A percentile compares a stretch with the other conserved stretches of the same genome.
Evolutionary conservation across 2,113 vertebrate genomes (phyloP).

Genomic region (Orcinus orca): DNA sequence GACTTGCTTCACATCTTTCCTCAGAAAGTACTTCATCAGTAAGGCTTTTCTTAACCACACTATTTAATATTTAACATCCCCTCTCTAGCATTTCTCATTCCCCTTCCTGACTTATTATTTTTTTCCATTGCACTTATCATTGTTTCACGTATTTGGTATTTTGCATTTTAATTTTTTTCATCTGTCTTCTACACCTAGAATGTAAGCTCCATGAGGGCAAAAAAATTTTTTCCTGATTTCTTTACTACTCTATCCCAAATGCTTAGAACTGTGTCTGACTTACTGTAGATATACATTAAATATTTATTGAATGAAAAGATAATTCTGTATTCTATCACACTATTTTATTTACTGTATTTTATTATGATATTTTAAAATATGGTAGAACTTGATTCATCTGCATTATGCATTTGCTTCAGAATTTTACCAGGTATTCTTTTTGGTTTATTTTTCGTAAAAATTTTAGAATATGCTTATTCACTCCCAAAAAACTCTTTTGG

Average conservation of each 20-base stretch:
- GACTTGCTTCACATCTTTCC: background rate
- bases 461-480: background rate
- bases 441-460: background rate
- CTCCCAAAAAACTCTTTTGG: background rate
- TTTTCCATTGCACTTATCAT: background rate
- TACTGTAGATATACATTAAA: background rate
- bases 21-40: background rate
- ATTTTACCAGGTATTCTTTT: background rate
- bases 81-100: background rate
- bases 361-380: background rate
- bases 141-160: background rate
- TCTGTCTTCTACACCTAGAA: background rate
- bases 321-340: background rate
- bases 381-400: background rate
- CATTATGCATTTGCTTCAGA: background rate
- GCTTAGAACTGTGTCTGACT: background rate
- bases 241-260: background rate
- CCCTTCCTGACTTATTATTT: background rate
- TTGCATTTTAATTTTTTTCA: background rate
- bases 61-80: background rate
- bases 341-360: background rate
- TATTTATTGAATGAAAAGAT: background rate
- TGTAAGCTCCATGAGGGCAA: background rate
- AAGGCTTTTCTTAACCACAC: background rate
- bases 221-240: background rate